These are phyloP conservation scores for Drosophila gunungcola DNA, from an alignment of 1,140 invertebrate genomes.

Conservation along the genomic window DNA sequence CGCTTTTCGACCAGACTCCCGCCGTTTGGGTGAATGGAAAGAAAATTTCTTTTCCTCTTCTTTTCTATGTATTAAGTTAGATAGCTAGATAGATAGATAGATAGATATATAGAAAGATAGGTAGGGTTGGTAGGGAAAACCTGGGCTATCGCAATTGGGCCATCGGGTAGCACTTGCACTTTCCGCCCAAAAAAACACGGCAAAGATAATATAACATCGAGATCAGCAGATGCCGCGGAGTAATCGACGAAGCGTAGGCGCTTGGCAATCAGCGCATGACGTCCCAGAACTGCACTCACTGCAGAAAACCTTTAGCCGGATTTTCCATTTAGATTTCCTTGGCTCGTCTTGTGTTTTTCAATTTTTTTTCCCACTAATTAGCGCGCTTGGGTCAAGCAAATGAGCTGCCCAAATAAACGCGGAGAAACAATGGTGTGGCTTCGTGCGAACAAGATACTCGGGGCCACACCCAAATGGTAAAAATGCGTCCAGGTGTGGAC, in stretches of 20 bases:
- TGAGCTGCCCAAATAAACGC: conserved; percentile 20
- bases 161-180: conserved; percentile 75
- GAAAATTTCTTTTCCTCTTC: conserved; percentile 12
- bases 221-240: conserved; percentile 21
- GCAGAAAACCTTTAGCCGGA: conserved; percentile 15
- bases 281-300: conserved; percentile 56
- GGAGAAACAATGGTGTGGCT: conserved; percentile 14
- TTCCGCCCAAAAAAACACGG: conserved; percentile 49
- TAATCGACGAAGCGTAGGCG: conserved; percentile 71
- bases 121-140: conserved; percentile 22
- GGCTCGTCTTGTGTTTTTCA: background rate
- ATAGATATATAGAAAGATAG: no score
- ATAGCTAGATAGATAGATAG: background rate
- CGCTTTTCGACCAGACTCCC: conserved; percentile 50
- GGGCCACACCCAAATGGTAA: no score
- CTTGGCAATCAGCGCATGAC: conserved; percentile 76
- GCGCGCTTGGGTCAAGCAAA: conserved; percentile 30
- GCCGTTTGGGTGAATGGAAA: conserved; percentile 4
- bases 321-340: background rate
- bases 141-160: conserved; percentile 67
- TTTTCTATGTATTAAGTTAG: background rate
- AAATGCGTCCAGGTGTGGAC: conserved; percentile 12
- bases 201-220: conserved; percentile 20
- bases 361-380: conserved; percentile 31
- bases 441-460: no score